A percentile compares a stretch with the other conserved stretches of the same genome.
These are phyloP conservation scores for Andricus quercusramuli DNA, from an alignment of 2,888 invertebrate species.

Conservation along the genomic window DNA sequence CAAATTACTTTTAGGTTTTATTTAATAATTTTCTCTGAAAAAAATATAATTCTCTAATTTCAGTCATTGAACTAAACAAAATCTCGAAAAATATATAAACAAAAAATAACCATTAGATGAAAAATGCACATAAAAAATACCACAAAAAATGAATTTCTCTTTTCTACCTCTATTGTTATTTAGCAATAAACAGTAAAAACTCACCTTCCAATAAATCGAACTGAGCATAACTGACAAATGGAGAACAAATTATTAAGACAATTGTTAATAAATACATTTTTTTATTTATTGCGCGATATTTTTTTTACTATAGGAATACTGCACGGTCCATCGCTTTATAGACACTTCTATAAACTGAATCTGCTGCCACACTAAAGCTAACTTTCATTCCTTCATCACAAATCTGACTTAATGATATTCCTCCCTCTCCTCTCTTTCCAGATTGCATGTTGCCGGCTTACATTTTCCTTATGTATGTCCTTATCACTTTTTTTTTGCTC, in stretches of 20 bases:
- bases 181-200: not conserved
- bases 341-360: slow-evolving; percentile 6
- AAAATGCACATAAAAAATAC: too few species aligned
- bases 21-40: too few species aligned
- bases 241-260: not conserved
- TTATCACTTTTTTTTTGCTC: slow-evolving; percentile 37
- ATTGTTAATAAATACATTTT: slow-evolving; percentile 3
- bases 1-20: not conserved
- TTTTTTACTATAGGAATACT: not conserved
- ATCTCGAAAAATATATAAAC: too few species aligned
- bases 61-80: too few species aligned
- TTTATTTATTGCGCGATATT: not conserved
- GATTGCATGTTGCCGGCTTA: slow-evolving; percentile 16
- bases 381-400: slow-evolving; percentile 28
- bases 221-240: not conserved
- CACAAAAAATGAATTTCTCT: not conserved
- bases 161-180: not conserved
- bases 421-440: slow-evolving; percentile 33
- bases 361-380: not conserved
- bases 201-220: slow-evolving; percentile 24
- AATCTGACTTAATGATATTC: slow-evolving; percentile 7
- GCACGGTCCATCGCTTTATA: not conserved
- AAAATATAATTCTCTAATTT: too few species aligned
- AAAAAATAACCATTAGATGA: too few species aligned
- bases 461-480: slow-evolving; percentile 7